These are phyloP conservation scores for Trinectes maculatus DNA, from an alignment of 2,113 vertebrate genomes.

Conservation along the genomic window DNA sequence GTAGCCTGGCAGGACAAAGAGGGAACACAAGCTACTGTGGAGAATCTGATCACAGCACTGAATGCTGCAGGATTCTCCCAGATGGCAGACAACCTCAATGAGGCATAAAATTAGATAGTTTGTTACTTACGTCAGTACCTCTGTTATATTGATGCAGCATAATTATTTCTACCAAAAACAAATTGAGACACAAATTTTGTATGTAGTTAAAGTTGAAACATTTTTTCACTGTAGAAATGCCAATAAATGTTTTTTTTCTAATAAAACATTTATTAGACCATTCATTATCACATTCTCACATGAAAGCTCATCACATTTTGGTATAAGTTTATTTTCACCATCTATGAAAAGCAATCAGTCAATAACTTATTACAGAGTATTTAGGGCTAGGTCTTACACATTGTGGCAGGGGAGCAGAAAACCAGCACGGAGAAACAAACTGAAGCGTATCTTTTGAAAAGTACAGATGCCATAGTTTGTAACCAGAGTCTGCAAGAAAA, in stretches of 20 bases:
- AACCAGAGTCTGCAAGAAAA: conserved; percentile 17
- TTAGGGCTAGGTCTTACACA: conserved; percentile 78
- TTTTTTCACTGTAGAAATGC: conserved; percentile 48
- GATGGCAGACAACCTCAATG: conserved; percentile 85
- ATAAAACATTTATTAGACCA: neutral
- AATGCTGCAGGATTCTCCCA: conserved; percentile 85
- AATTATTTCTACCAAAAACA: conserved; percentile 45
- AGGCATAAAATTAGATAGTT: conserved; percentile 55
- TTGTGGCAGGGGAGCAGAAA: conserved; percentile 74
- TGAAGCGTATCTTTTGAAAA: conserved; percentile 45
- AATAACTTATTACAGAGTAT: conserved; percentile 83
- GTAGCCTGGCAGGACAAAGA: conserved; percentile 98
- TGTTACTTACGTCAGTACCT: conserved; percentile 1
- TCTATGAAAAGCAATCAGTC: conserved; percentile 89
- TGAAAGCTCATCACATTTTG: conserved; percentile 60
- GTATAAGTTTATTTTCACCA: conserved; percentile 88
- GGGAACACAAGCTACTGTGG: conserved; percentile 87
- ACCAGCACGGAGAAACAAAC: conserved; percentile 46
- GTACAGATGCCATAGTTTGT: too few relatives aligned
- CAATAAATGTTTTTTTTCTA: conserved; percentile 59
- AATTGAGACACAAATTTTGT: conserved; percentile 50
- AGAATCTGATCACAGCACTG: conserved; percentile 86
- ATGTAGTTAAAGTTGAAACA: conserved; percentile 21
- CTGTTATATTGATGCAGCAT: neutral
- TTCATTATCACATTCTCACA: conserved; percentile 7